Percentiles rank a stretch among this genome's conserved stretches.
Conservation (phyloP, 2,888 invertebrate genomes). For the Elegia similella region DNA sequence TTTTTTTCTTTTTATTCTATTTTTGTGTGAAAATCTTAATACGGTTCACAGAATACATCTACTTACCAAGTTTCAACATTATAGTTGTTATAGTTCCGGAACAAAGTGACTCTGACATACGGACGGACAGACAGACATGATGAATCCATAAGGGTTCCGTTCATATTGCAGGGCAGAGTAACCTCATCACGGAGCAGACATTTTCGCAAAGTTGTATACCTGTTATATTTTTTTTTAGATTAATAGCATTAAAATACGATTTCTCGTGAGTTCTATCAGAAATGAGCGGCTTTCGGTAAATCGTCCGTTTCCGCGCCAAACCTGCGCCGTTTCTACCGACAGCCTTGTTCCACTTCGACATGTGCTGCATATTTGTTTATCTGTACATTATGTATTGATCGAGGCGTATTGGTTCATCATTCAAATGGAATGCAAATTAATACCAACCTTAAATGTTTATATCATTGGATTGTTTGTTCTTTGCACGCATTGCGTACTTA, state of each 20-base stretch:
- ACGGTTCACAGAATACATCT: too few species aligned
- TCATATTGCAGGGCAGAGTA: too few species aligned
- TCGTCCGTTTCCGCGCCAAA: conserved; percentile 45
- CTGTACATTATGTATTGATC: conserved; percentile 36
- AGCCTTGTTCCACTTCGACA: conserved; percentile 67
- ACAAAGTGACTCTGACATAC: too few species aligned
- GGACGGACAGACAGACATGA: too few species aligned
- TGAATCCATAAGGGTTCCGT: too few species aligned
- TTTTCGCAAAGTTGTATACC: too few species aligned
- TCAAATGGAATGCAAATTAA: conserved; percentile 6
- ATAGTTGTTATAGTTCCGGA: too few species aligned
- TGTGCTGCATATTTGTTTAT: conserved; percentile 49
- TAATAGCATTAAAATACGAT: background rate
- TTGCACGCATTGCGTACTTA: background rate
- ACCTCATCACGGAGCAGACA: too few species aligned
- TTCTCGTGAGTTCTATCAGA: conserved; percentile 22
- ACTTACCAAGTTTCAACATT: too few species aligned
- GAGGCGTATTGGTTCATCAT: conserved; percentile 16
- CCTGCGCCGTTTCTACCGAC: conserved; percentile 53
- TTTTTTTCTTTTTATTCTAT: too few species aligned
- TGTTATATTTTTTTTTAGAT: too few species aligned
- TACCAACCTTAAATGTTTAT: background rate
- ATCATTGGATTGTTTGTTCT: conserved; percentile 7
- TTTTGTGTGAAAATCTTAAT: too few species aligned
- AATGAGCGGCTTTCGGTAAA: conserved; percentile 42